Percentiles rank a stretch among this genome's conserved stretches.
Evolutionary conservation across 2,797 vertebrate genomes (phyloP).

Genomic region (Rhinoraja longicauda): DNA sequence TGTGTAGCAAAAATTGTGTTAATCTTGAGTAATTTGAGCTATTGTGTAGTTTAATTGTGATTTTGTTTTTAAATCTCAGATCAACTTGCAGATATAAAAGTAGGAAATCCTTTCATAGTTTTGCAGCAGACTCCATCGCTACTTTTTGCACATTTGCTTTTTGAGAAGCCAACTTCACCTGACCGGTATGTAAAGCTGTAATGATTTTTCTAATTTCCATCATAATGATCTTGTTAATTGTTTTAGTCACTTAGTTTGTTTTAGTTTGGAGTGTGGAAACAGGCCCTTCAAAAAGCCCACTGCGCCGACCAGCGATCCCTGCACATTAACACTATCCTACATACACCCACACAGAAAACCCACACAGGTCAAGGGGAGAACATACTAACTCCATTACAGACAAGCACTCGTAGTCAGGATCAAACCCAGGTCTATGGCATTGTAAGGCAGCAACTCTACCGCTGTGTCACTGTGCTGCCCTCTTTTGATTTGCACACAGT

Average conservation of each 20-base stretch:
- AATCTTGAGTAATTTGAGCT: not conserved
- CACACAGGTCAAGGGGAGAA: too few species aligned
- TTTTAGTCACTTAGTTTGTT: too few species aligned
- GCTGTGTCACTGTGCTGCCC: not conserved
- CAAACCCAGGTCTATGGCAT: too few species aligned
- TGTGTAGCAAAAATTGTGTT: not conserved
- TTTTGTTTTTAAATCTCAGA: constrained; percentile 57
- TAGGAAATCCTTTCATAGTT: constrained; percentile 85
- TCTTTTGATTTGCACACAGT: not conserved
- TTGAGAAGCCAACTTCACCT: constrained; percentile 85
- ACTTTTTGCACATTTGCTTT: constrained; percentile 80
- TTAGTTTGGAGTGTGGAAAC: too few species aligned
- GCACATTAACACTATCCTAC: too few species aligned
- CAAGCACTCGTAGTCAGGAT: too few species aligned
- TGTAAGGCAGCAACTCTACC: too few species aligned
- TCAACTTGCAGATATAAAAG: constrained; percentile 63
- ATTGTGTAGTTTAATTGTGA: not conserved
- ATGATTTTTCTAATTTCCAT: not conserved
- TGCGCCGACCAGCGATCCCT: too few species aligned
- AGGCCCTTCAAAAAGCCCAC: too few species aligned
- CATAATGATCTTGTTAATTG: too few species aligned
- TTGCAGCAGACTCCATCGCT: constrained; percentile 80
- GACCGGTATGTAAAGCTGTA: constrained; percentile 69
- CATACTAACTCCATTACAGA: too few species aligned
- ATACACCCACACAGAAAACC: too few species aligned